phyloP scores from a whole-genome alignment of 2,113 vertebrate genomes.

The Chionis minor region DNA sequence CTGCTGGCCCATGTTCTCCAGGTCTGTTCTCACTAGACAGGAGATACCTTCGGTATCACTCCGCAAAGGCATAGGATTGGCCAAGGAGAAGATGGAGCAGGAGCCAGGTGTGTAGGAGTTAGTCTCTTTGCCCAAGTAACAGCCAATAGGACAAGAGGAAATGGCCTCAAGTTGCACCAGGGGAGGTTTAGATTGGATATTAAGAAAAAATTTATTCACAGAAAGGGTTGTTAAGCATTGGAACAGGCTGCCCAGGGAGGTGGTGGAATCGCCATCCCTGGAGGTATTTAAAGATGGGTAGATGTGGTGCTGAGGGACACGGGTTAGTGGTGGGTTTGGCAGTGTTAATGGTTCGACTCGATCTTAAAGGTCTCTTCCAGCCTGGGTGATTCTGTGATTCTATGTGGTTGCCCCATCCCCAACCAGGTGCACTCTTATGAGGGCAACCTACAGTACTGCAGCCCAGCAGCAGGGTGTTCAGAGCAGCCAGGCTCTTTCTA shows the following conservation, averaged over 20 bases:
- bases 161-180: neutral
- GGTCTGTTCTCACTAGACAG: neutral
- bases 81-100: neutral
- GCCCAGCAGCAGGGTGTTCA: neutral
- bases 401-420: neutral
- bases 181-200: neutral
- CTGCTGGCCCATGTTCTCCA: neutral
- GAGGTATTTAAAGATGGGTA: neutral
- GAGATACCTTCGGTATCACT: neutral
- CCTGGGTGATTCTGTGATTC: neutral
- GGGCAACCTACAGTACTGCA: neutral
- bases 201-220: neutral
- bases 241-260: neutral
- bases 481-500: neutral
- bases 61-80: neutral
- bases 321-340: neutral
- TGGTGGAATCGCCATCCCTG: neutral
- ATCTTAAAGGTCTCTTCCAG: neutral
- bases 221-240: neutral
- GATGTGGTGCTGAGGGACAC: neutral
- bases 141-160: neutral
- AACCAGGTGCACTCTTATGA: rapidly evolving
- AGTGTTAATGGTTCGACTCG: neutral
- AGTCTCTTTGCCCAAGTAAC: neutral
- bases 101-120: neutral